Conservation (phyloP, 2,888 invertebrate species). For the Alviniconcha strummeri region DNA sequence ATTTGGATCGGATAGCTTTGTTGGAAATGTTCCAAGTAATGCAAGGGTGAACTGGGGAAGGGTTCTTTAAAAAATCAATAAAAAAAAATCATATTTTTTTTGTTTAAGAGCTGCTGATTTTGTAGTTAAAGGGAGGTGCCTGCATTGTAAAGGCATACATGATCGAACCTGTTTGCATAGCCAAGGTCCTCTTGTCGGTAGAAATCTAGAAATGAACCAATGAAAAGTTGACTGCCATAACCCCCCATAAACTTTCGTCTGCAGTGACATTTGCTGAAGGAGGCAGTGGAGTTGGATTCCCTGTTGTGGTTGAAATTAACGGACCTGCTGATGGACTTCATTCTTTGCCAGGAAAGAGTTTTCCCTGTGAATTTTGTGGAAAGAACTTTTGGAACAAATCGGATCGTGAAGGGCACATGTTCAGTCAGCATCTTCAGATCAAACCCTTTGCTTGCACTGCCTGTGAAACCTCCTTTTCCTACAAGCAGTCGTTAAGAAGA, state of each 20-base stretch:
- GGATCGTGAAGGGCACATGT: conserved; percentile 40
- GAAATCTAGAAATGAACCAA: too few species aligned
- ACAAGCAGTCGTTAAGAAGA: conserved; percentile 39
- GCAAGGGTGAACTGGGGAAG: too few species aligned
- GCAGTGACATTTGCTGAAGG: conserved; percentile 20
- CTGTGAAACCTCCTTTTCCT: conserved; percentile 38
- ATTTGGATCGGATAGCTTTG: too few species aligned
- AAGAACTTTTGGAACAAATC: conserved; percentile 41
- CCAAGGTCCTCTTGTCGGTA: too few species aligned
- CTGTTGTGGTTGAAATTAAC: neutral
- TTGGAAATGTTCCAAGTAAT: too few species aligned
- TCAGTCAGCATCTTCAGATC: conserved; percentile 37
- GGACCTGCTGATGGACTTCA: neutral
- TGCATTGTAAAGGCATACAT: too few species aligned
- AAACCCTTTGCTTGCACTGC: conserved; percentile 37
- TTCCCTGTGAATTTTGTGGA: conserved; percentile 36
- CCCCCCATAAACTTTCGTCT: neutral
- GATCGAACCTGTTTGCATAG: too few species aligned
- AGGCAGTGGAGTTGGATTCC: neutral
- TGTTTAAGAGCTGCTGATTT: too few species aligned
- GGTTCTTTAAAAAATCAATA: too few species aligned
- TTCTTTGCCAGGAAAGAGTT: conserved; percentile 12
- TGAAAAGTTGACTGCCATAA: too few species aligned
- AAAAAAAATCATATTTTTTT: too few species aligned
- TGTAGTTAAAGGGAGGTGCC: too few species aligned